Evolutionary conservation across 2,888 invertebrate species (phyloP), one percentile per base, ranked within the genome.

Genomic region (Apamea sordens): DNA sequence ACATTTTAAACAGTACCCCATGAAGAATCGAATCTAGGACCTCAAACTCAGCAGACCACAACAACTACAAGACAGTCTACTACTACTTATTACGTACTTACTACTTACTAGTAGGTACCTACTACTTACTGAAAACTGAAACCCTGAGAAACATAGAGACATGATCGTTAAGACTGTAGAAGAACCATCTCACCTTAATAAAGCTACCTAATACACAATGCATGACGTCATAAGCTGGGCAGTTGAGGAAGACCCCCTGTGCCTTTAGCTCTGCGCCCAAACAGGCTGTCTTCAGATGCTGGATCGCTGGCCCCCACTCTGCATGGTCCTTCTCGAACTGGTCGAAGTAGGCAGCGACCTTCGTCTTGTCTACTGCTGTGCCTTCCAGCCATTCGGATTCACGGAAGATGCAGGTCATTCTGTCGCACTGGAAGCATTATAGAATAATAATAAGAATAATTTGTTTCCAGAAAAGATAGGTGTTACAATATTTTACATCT

Each of bases 171-270:
- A n/a, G 5, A 5, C 21, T 24, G 21, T 36, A 36, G 2, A n/a
- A 21, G 36, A n/a, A 50, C 36, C 3, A 44, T 81, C 86, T 84
- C 83, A 96, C 96, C 93, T 88, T 94, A 47, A 95, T 88, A 69
- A 95, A 95, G 36, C 89, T 91, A 0, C 90, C 83, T 2, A 93
- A 76, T 0, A 89, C 78, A 83, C 96, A 96, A 50, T 92, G 90
- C 75, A 93, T 85, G 56, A 94, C 84, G 67, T 96, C 96, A 83
- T 92, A 95, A 0, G 94, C 92, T 0, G 95, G 94, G 56, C 96
- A 96, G 85, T 93, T 90, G 4, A 93, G 69, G n/a, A 85, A 77
- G 3, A 89, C 69, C 0, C 96, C 95, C 72, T 95, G 95, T 0
- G 94, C 73, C 0, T 89, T 92, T 68, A 96, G 71, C 0, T 92